Percentiles rank a stretch among this genome's conserved stretches.
phyloP scores from a whole-genome alignment of 1,140 invertebrate genomes.

The Phymorhynchus buccinoides region DNA sequence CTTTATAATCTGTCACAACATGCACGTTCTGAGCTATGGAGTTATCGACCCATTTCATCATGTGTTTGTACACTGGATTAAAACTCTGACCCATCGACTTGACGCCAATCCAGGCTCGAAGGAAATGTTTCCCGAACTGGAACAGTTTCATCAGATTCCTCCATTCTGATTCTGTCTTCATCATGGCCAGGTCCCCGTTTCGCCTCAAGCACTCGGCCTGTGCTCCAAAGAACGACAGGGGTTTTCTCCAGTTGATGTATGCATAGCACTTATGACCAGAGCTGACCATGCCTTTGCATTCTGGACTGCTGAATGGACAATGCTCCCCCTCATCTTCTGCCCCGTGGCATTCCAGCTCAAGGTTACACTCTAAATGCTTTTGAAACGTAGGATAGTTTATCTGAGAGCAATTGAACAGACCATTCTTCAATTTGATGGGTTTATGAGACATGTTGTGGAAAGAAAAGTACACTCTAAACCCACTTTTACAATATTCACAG shows the following conservation, averaged over 20 bases:
- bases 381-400: not conserved
- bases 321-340: constrained; percentile 14
- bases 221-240: not conserved
- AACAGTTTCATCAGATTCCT: not conserved
- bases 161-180: constrained; percentile 25
- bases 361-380: constrained; percentile 22
- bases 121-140: not conserved
- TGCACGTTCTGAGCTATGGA: not conserved
- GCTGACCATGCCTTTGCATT: not conserved
- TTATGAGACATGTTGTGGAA: not conserved
- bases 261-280: not conserved
- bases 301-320: constrained; percentile 28
- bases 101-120: not conserved
- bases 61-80: constrained; percentile 18
- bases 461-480: not conserved
- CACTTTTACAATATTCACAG: not conserved
- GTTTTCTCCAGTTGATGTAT: not conserved
- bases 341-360: constrained; percentile 1
- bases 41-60: constrained; percentile 7
- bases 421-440: not conserved
- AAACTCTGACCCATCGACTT: not conserved
- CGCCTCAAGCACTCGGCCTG: not conserved
- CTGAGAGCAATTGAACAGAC: constrained; percentile 9
- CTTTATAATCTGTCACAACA: not conserved
- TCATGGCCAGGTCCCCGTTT: not conserved